phyloP scores from a whole-genome alignment of 2,797 vertebrate genomes.

The Pachyuromys duprasi region DNA sequence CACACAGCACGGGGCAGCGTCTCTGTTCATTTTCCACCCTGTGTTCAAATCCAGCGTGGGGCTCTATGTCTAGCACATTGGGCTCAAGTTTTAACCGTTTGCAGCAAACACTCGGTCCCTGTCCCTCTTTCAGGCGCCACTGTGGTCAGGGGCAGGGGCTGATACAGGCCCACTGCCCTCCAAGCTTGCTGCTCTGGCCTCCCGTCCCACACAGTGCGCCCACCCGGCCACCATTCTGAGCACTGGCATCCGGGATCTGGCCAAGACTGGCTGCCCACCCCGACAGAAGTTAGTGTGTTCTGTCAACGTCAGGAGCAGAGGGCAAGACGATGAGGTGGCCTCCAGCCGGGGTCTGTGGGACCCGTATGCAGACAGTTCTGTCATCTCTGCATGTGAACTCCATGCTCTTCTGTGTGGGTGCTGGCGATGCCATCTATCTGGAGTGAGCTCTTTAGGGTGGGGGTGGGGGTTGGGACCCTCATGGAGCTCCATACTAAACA shows the following conservation, averaged over 20 bases:
- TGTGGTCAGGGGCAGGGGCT: not conserved
- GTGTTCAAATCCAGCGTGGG: not conserved
- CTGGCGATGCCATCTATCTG: constrained; percentile 41
- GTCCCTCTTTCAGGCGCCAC: constrained; percentile 46
- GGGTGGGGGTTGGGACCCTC: fast-evolving
- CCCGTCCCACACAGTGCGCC: constrained; percentile 30
- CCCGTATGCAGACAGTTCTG: constrained; percentile 61
- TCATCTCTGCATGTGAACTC: constrained; percentile 58
- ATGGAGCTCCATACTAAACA: fast-evolving
- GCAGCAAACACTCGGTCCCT: not conserved
- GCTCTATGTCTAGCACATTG: not conserved
- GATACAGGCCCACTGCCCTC: constrained; percentile 71
- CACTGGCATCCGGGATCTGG: constrained; percentile 54
- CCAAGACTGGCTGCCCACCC: constrained; percentile 10
- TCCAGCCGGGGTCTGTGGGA: constrained; percentile 78
- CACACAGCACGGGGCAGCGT: not conserved
- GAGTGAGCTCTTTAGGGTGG: constrained; percentile 44
- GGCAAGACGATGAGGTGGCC: not conserved
- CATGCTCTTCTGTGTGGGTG: constrained; percentile 66
- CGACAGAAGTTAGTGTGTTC: constrained; percentile 72
- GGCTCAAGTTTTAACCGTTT: not conserved
- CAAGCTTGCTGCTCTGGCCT: constrained; percentile 29
- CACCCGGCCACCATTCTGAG: constrained; percentile 54
- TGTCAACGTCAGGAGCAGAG: constrained; percentile 36
- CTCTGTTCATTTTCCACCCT: too few relatives aligned